Base-by-base conservation (phyloP, 2,888 invertebrate genomes). In the Tinea trinotella region DNA sequence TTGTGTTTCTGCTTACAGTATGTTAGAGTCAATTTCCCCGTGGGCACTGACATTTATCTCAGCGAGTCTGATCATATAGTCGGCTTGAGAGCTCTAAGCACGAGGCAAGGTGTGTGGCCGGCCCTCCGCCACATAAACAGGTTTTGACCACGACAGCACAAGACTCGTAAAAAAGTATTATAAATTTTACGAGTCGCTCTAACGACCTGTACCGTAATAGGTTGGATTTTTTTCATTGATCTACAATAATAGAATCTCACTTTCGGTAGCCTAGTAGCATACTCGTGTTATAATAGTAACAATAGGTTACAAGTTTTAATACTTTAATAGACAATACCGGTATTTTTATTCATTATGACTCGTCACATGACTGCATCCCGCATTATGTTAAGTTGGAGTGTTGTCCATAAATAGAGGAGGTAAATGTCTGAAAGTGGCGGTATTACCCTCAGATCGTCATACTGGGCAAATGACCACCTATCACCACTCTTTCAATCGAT, bases 131-230 rank as follows among this genome's bases (percentile, higher is more conserved):
- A 59, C 63, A 63, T 61, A 64, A 77, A 79, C 82, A 67, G 76
- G 82, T 79, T 79, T 65, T 59, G 59, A 61, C 60, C 56, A 62
- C 60, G 66, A 65, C 67, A 63, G 58, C 59, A 59, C 60, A 57
- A 60, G 58, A 63, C 48, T 36, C 49, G 61, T 66, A 76, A 77
- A 77, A 77, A 75, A 67, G 60, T 68, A 75, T 74, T 77, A 70
- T 75, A 74, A 74, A 64, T 71, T 80, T 76, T 71, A 79, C 72
- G 72, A 74, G 17, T n/a, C 63, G 58, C 59, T 61, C 67, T 71
- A 73, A 73, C 70, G 64, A 70, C 64, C 59, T 57, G 53, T 62
- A 57, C 58, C 61, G 58, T 55, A 56, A 55, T 53, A 54, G 59
- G 59, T 57, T 57, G 61, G 59, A 57, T 60, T 60, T 64, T n/a